A percentile compares a stretch with the other conserved stretches of the same genome.
Conservation (phyloP, 1,140 invertebrate species). For the Archivesica marissinica region DNA sequence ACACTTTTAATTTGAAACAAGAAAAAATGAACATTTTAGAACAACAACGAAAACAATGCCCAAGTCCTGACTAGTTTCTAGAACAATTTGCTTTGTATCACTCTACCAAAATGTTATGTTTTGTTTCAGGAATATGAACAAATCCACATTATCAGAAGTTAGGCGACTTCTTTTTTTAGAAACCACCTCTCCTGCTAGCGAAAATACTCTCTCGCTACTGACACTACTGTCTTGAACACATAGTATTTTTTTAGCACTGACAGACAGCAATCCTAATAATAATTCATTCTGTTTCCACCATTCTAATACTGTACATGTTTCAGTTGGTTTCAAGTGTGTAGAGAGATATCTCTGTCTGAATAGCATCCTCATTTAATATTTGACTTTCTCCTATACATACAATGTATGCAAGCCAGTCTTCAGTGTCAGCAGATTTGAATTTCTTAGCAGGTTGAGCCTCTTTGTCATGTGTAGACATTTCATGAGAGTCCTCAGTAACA, state of each 20-base stretch:
- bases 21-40: too few species aligned
- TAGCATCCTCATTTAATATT: too few species aligned
- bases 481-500: background rate
- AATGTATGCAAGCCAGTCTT: conserved; percentile 11
- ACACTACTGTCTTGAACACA: background rate
- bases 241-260: background rate
- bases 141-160: background rate
- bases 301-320: background rate
- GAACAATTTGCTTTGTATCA: too few species aligned
- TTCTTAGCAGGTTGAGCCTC: background rate
- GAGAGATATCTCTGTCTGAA: too few species aligned
- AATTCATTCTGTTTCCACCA: background rate
- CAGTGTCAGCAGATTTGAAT: background rate
- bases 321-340: background rate
- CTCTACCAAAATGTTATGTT: too few species aligned
- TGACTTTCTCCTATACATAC: conserved; percentile 22
- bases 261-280: background rate
- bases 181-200: background rate
- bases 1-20: too few species aligned
- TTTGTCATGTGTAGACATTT: background rate
- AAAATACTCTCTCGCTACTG: background rate
- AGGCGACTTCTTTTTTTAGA: too few species aligned
- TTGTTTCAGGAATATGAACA: too few species aligned
- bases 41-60: too few species aligned
- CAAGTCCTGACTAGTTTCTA: too few species aligned